Evolutionary conservation across 1,140 invertebrate genomes (phyloP), one percentile per base, ranked within the genome.

Genomic region (Centruroides vittatus): DNA sequence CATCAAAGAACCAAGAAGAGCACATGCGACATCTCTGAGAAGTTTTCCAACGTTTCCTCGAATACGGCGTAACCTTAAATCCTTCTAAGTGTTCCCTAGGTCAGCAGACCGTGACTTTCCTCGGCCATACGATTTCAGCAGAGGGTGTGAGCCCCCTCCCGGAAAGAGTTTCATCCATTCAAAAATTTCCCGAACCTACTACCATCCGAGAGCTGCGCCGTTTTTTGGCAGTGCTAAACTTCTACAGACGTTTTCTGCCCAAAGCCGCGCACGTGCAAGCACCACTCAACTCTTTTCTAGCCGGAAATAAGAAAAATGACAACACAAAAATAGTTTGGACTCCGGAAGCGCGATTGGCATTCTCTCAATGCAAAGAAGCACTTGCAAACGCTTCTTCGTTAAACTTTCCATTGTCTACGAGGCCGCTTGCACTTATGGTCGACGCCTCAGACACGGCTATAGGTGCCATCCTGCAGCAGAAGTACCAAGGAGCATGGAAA

Each of bases 331-430:
- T 70, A 13, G 10, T 9, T 13, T 69, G 68, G 68, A 56, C 47
- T 3, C 11, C 54, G 1, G 65, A 63, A 23, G 53, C 70, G 4
- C 3, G 47, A 68, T 6, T 1, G 57, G 60, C 70, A 74, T 1
- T 77, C 78, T 62, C 57, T 68, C 4, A 67, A 8, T 73, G 70
- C 62, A 78, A 78, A 64, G n/a, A 66, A 13, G 65, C 51, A 10
- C 55, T 76, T 9, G 66, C 66, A 7, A 48, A 48, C 8, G 23
- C 58, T 7, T 41, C 61, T 34, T 9, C 48, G 5, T 34, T 68
- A 10, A 47, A 1, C 7, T 54, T 60, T 13, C 62, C 56, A 9
- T 47, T 47, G 12, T 52, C 56, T 3, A 46, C 52, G 3, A 41
- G 50, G 3, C 48, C 46, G 10, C n/a, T 66, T 3, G 47, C 57